phyloP scores from a whole-genome alignment of 2,888 invertebrate genomes.

The Caenorhabditis parvicauda region DNA sequence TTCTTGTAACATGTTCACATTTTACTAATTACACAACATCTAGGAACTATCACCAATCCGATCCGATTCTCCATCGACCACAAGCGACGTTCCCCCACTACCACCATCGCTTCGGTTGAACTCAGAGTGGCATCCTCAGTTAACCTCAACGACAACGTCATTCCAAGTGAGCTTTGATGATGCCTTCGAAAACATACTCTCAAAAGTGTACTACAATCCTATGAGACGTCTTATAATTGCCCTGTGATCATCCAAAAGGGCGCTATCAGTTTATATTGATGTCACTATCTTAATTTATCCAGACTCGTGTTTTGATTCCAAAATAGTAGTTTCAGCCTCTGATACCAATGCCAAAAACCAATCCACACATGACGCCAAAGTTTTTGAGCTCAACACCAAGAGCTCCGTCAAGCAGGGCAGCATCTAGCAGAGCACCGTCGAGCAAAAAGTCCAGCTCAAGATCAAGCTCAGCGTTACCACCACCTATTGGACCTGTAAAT shows the following conservation, averaged over 20 bases:
- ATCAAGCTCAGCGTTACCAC: too few species aligned
- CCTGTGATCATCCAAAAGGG: too few species aligned
- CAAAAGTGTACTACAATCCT: too few species aligned
- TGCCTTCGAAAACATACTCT: too few species aligned
- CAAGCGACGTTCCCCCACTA: constrained; percentile 8
- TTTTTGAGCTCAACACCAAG: constrained; percentile 5
- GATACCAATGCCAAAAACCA: constrained; percentile 9
- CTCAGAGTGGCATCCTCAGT: constrained; percentile 22
- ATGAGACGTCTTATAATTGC: too few species aligned
- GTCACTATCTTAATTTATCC: not conserved
- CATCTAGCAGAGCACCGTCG: not conserved
- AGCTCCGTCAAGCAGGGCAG: not conserved
- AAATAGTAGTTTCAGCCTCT: too few species aligned
- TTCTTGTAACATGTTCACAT: too few species aligned
- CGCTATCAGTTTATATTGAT: too few species aligned
- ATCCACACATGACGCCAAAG: constrained; percentile 5
- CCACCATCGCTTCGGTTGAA: constrained; percentile 10
- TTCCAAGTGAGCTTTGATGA: constrained; percentile 23
- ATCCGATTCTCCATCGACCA: constrained; percentile 11
- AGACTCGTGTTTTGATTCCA: too few species aligned
- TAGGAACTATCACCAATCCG: constrained; percentile 32
- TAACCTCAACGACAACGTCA: constrained; percentile 23
- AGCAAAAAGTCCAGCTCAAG: too few species aligned
- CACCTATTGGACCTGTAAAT: too few species aligned
- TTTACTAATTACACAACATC: too few species aligned